Percentiles rank a stretch among this genome's conserved stretches.
Evolutionary conservation across 2,113 vertebrate species (phyloP).

Genomic region (Ariopsis seemanni): DNA sequence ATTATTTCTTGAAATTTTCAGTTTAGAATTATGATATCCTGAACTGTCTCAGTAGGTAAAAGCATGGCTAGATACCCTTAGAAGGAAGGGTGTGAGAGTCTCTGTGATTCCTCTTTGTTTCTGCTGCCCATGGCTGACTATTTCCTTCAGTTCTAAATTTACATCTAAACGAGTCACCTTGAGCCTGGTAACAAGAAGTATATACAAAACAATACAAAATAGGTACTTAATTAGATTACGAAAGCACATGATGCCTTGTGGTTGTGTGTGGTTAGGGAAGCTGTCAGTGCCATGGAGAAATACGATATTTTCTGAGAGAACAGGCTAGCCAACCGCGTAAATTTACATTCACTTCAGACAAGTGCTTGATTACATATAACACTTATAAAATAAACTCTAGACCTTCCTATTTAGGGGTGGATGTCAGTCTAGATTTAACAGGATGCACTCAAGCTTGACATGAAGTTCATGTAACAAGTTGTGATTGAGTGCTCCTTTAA

Average conservation of each 20-base stretch:
- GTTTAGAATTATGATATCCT: neutral
- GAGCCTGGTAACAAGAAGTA: conserved; percentile 32
- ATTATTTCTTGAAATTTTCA: neutral
- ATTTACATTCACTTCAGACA: neutral
- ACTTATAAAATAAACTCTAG: conserved; percentile 4
- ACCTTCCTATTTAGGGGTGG: neutral
- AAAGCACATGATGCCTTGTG: neutral
- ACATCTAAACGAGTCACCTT: conserved; percentile 33
- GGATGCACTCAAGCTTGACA: neutral
- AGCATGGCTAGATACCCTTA: neutral
- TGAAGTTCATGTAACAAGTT: conserved; percentile 1
- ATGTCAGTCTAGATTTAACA: conserved; percentile 28
- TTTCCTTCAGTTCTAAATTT: conserved; percentile 12
- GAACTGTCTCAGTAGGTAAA: neutral
- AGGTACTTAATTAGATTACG: conserved; percentile 18
- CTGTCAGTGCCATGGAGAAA: conserved; percentile 5
- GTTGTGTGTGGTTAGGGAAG: neutral
- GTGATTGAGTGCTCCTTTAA: conserved; percentile 7
- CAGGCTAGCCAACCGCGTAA: neutral
- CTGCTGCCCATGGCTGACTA: neutral
- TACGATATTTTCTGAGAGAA: neutral
- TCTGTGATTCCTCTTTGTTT: neutral
- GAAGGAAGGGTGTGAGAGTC: conserved; percentile 9
- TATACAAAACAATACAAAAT: conserved; percentile 36
- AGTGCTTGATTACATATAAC: conserved; percentile 18